Conservation (phyloP, 2,888 invertebrate genomes). For the Limnephilus auricula region DNA sequence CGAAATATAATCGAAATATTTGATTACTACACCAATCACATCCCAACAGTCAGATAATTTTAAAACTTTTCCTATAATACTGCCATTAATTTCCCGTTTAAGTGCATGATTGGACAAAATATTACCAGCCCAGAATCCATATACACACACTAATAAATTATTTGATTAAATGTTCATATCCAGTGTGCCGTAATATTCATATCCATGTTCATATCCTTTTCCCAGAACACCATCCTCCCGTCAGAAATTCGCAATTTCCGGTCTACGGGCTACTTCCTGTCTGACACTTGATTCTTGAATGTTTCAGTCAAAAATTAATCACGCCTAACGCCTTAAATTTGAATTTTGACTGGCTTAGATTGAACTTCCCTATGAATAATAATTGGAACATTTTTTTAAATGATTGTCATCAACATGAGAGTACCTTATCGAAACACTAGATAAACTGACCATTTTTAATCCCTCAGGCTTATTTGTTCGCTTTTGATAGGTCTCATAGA, state of each 20-base stretch:
- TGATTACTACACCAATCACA: too few species aligned
- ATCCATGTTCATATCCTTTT: conserved; percentile 22
- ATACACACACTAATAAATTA: background rate
- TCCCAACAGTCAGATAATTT: too few species aligned
- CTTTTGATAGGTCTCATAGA: too few species aligned
- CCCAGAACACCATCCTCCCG: background rate
- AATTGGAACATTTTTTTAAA: too few species aligned
- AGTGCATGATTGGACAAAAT: background rate
- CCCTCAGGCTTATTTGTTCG: too few species aligned
- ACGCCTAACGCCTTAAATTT: background rate
- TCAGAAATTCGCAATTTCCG: conserved; percentile 49
- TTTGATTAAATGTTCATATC: conserved; percentile 25
- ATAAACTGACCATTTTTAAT: too few species aligned
- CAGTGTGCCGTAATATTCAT: conserved; percentile 22
- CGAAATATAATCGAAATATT: too few species aligned
- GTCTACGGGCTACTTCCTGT: conserved; percentile 37
- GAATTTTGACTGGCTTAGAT: too few species aligned
- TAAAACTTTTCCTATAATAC: background rate
- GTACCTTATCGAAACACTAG: too few species aligned
- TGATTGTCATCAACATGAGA: too few species aligned
- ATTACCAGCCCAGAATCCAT: background rate
- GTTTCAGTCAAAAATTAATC: conserved; percentile 12
- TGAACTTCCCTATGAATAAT: background rate
- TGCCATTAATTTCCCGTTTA: background rate
- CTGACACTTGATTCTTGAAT: conserved; percentile 38